A percentile compares a stretch with the other conserved stretches of the same genome.
Evolutionary conservation across 2,888 invertebrate species (phyloP).

Genomic region (Nasonia oneida): DNA sequence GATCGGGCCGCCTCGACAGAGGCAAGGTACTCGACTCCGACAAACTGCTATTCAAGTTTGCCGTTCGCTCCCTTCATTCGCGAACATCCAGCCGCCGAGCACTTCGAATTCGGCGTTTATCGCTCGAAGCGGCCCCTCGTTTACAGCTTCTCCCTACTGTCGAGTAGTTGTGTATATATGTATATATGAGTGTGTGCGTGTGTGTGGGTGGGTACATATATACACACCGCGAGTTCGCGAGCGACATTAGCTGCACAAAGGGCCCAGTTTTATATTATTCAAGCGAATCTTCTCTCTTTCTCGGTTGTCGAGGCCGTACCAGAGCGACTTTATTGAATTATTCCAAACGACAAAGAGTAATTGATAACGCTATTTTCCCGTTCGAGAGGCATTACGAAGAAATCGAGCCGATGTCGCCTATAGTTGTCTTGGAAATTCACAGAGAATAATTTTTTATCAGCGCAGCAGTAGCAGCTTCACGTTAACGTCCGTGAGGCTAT

Average conservation of each 20-base stretch:
- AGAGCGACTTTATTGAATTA: not conserved
- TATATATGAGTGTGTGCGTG: too few relatives aligned
- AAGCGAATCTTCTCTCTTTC: not conserved
- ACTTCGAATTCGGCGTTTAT: conserved; percentile 35
- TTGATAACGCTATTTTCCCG: not conserved
- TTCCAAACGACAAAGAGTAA: not conserved
- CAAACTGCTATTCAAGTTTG: conserved; percentile 41
- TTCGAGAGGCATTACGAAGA: not conserved
- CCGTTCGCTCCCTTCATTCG: conserved; percentile 10
- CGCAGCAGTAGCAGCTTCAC: too few relatives aligned
- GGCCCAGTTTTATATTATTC: conserved; percentile 6
- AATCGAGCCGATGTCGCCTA: not conserved
- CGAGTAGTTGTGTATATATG: too few relatives aligned
- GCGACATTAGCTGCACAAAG: not conserved
- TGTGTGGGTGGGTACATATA: not conserved
- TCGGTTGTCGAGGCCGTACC: not conserved
- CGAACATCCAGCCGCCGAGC: not conserved
- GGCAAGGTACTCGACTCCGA: conserved; percentile 15
- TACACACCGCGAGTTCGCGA: too few relatives aligned
- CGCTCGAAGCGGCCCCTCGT: conserved; percentile 16
- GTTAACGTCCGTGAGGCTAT: not conserved
- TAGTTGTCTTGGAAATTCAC: not conserved
- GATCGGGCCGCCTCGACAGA: conserved; percentile 1
- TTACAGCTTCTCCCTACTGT: not conserved
- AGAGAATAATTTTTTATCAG: not conserved